Evolutionary conservation across 2,113 vertebrate species (phyloP).

Genomic region (Neodontobutis hainanensis): DNA sequence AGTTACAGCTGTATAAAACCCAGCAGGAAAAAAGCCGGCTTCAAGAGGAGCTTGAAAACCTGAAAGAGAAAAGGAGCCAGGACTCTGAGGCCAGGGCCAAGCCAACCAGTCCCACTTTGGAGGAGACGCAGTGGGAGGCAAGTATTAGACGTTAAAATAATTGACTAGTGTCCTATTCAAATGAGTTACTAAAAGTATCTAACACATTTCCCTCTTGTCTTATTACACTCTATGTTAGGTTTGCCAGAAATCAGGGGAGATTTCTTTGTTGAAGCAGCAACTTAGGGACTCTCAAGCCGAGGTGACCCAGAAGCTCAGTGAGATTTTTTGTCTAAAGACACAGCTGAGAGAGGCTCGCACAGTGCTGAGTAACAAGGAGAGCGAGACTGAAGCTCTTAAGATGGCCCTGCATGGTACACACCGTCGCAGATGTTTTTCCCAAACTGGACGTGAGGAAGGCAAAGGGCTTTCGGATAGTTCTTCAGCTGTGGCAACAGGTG

Average conservation of each 20-base stretch:
- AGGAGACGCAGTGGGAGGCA: conserved; percentile 97
- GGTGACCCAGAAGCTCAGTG: conserved; percentile 91
- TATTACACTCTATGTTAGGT: conserved; percentile 75
- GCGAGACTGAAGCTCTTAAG: conserved; percentile 84
- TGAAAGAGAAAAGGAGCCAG: conserved; percentile 75
- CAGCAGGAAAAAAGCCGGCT: conserved; percentile 92
- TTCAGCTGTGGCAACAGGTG: conserved; percentile 49
- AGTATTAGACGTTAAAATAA: conserved; percentile 18
- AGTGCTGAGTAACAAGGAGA: conserved; percentile 83
- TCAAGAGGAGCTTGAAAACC: conserved; percentile 86
- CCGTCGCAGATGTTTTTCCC: conserved; percentile 53
- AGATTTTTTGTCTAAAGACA: conserved; percentile 94
- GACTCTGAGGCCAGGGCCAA: conserved; percentile 51
- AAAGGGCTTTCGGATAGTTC: conserved; percentile 59
- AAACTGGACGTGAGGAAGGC: conserved; percentile 67
- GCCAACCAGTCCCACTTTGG: conserved; percentile 80
- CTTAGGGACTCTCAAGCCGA: conserved; percentile 93
- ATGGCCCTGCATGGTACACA: conserved; percentile 75
- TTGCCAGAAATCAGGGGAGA: conserved; percentile 96
- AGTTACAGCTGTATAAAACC: conserved; percentile 91
- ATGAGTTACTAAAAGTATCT: background rate
- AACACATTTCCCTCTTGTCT: background rate
- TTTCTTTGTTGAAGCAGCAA: conserved; percentile 95
- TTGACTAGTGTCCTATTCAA: background rate
- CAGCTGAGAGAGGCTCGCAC: conserved; percentile 87